A percentile compares a stretch with the other conserved stretches of the same genome.
Evolutionary conservation across 2,113 vertebrate genomes (phyloP).

Genomic region (Taurulus bubalis): DNA sequence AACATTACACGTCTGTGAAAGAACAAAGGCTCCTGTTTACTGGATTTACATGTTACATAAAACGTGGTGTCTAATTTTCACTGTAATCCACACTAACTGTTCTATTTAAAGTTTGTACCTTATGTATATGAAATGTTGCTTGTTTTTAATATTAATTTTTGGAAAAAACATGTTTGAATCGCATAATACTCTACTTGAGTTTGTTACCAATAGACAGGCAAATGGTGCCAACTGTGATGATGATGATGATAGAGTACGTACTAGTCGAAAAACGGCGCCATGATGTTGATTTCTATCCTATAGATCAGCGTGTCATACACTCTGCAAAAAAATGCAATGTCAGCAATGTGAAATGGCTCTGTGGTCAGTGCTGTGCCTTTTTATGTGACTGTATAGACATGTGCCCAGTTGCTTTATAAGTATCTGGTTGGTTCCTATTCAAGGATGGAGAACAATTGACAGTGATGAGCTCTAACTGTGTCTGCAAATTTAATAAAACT

Average conservation of each 20-base stretch:
- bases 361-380: constrained; percentile 56
- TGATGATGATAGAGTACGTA: neutral
- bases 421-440: constrained; percentile 41
- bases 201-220: constrained; percentile 18
- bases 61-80: constrained; percentile 38
- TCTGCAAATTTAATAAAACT: constrained; percentile 77
- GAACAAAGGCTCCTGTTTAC: constrained; percentile 38
- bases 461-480: constrained; percentile 42
- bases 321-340: constrained; percentile 21
- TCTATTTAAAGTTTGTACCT: constrained; percentile 52
- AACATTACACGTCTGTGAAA: constrained; percentile 38
- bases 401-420: constrained; percentile 69
- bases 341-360: constrained; percentile 46
- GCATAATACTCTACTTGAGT: constrained; percentile 18
- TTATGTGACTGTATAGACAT: constrained; percentile 29
- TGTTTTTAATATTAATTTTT: constrained; percentile 49
- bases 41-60: constrained; percentile 32
- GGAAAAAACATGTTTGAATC: constrained; percentile 13
- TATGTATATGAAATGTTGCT: constrained; percentile 40
- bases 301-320: constrained; percentile 13
- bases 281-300: constrained; percentile 6
- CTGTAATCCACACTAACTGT: constrained; percentile 31
- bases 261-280: neutral
- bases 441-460: constrained; percentile 43
- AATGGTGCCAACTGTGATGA: constrained; percentile 17